These are phyloP conservation scores for Erpetoichthys calabaricus DNA, from an alignment of 2,797 vertebrate genomes.

Conservation along the genomic window DNA sequence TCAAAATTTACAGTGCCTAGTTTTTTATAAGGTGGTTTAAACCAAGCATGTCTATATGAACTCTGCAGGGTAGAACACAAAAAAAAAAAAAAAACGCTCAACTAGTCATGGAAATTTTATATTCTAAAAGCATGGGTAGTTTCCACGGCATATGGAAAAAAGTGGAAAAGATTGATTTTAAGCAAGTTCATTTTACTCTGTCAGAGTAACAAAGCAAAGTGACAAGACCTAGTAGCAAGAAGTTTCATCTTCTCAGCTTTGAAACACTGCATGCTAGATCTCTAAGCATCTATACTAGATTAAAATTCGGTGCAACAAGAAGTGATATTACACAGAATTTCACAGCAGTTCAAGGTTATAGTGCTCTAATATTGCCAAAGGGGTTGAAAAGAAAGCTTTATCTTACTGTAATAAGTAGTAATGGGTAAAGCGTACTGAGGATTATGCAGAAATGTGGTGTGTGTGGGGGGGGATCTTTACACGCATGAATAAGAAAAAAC, in stretches of 20 bases:
- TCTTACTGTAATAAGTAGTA: too few relatives aligned
- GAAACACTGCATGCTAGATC: background rate
- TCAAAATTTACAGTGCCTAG: constrained; percentile 85
- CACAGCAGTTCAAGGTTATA: constrained; percentile 5
- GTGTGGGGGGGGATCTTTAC: too few relatives aligned
- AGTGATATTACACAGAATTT: constrained; percentile 2
- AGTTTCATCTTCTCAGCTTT: constrained; percentile 4
- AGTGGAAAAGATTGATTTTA: constrained; percentile 54
- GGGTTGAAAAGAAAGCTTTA: constrained; percentile 3
- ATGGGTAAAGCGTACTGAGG: too few relatives aligned
- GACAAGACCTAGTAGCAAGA: constrained; percentile 1
- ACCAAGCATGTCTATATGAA: constrained; percentile 93
- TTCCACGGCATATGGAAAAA: constrained; percentile 72
- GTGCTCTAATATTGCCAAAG: constrained; percentile 21
- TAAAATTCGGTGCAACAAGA: constrained; percentile 3
- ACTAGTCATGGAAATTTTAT: constrained; percentile 75
- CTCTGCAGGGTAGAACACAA: constrained; percentile 81
- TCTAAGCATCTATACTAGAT: background rate
- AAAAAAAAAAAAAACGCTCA: constrained; percentile 60
- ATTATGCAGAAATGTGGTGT: too few relatives aligned
- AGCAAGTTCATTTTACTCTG: constrained; percentile 7
- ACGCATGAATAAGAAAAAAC: too few relatives aligned
- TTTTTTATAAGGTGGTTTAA: constrained; percentile 98
- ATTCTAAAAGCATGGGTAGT: constrained; percentile 76
- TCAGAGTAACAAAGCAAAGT: constrained; percentile 1